phyloP scores from a whole-genome alignment of 2,888 invertebrate genomes.

The Macrosoma leucophasiata region DNA sequence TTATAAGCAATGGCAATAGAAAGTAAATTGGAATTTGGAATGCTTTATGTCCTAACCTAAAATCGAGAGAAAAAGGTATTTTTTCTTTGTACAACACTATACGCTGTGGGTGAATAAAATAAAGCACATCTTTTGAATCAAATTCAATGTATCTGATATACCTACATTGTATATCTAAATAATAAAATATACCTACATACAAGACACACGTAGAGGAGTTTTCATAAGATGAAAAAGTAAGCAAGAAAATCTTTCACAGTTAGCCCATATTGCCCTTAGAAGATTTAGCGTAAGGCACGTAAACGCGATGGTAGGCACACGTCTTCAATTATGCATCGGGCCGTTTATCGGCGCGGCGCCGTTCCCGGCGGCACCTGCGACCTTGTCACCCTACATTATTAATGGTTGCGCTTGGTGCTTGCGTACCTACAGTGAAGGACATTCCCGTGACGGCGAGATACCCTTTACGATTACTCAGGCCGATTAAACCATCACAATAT shows the following conservation, averaged over 20 bases:
- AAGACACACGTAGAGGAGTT: no score
- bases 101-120: no score
- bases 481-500: not conserved
- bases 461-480: constrained; percentile 5
- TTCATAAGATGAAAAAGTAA: no score
- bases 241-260: constrained; percentile 45
- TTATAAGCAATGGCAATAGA: no score
- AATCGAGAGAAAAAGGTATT: no score
- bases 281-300: constrained; percentile 41
- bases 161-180: no score
- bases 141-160: no score
- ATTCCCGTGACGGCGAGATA: constrained; percentile 5
- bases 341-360: constrained; percentile 55
- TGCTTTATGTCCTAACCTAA: no score
- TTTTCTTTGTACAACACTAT: no score
- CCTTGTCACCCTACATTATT: constrained; percentile 68
- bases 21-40: no score
- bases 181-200: no score
- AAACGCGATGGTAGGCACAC: constrained; percentile 45
- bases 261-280: constrained; percentile 34
- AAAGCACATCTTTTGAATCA: no score
- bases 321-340: constrained; percentile 68
- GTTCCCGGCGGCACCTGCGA: constrained; percentile 53
- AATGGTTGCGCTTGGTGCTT: constrained; percentile 40
- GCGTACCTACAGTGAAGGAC: constrained; percentile 14